phyloP scores from a whole-genome alignment of 2,797 vertebrate species.

The Periparus ater region DNA sequence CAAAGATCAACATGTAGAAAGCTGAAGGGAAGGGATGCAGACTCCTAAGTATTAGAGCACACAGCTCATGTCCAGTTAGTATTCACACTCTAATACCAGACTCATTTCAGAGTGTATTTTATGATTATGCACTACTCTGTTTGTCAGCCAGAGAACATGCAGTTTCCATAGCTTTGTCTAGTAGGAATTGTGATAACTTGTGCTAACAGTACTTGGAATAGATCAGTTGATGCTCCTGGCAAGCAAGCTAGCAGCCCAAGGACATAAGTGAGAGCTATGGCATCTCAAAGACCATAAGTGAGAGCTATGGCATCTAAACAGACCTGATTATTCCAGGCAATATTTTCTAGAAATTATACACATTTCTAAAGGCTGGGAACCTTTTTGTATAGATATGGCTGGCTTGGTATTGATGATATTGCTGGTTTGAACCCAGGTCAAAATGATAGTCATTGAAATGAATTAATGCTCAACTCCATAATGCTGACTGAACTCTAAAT shows the following conservation, averaged over 20 bases:
- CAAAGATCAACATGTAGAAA: not conserved
- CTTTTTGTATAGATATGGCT: not conserved
- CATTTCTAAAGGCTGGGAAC: not conserved
- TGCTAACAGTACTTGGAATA: not conserved
- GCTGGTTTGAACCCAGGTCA: not conserved
- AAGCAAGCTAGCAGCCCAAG: not conserved
- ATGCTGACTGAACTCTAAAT: not conserved
- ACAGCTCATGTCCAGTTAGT: not conserved
- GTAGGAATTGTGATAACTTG: not conserved
- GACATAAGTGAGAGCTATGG: not conserved
- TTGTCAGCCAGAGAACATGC: not conserved
- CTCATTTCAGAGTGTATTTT: not conserved
- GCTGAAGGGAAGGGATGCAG: not conserved
- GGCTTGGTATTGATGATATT: not conserved
- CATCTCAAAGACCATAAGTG: not conserved
- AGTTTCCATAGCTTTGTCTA: slow-evolving; percentile 4
- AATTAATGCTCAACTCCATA: not conserved
- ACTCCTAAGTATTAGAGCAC: not conserved
- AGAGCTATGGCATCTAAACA: not conserved
- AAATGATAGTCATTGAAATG: not conserved
- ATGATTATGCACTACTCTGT: not conserved
- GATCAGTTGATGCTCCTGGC: not conserved
- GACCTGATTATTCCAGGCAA: not conserved
- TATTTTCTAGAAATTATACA: not conserved
- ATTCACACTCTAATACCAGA: not conserved